A percentile compares a stretch with the other conserved stretches of the same genome.
Evolutionary conservation across 2,113 vertebrate genomes (phyloP).

Genomic region (Psophia crepitans): DNA sequence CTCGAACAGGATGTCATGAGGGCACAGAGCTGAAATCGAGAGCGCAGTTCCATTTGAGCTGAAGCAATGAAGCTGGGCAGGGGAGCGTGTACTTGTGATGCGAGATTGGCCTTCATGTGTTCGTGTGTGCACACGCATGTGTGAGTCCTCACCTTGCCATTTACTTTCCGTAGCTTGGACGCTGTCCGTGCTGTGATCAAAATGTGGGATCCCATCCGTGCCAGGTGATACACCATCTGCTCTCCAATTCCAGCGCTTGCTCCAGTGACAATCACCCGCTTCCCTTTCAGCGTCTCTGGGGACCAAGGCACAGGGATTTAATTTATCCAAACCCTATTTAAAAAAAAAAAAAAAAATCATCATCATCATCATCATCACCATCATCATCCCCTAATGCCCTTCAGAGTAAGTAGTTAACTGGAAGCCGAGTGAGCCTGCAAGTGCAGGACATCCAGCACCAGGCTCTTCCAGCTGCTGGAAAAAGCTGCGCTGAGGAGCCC

Average conservation of each 20-base stretch:
- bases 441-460: neutral
- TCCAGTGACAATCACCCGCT: constrained; percentile 77
- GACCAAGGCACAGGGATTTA: neutral
- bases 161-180: constrained; percentile 74
- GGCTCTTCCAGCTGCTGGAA: neutral
- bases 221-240: constrained; percentile 79
- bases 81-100: rapidly evolving
- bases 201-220: constrained; percentile 75
- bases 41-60: neutral
- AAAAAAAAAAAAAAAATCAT: neutral
- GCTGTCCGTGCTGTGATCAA: constrained; percentile 73
- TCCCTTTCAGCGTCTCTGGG: constrained; percentile 78
- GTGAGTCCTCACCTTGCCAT: neutral
- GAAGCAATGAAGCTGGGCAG: neutral
- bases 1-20: neutral
- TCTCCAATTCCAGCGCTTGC: constrained; percentile 79
- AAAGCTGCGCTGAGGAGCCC: neutral
- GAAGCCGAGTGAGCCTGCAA: rapidly evolving
- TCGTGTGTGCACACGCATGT: neutral
- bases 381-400: rapidly evolving
- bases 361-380: no score
- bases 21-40: neutral
- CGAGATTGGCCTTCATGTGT: rapidly evolving
- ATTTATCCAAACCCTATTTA: neutral
- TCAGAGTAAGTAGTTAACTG: neutral